Base-by-base conservation (phyloP, 1,140 invertebrate genomes). In the Metopolophium dirhodum region DNA sequence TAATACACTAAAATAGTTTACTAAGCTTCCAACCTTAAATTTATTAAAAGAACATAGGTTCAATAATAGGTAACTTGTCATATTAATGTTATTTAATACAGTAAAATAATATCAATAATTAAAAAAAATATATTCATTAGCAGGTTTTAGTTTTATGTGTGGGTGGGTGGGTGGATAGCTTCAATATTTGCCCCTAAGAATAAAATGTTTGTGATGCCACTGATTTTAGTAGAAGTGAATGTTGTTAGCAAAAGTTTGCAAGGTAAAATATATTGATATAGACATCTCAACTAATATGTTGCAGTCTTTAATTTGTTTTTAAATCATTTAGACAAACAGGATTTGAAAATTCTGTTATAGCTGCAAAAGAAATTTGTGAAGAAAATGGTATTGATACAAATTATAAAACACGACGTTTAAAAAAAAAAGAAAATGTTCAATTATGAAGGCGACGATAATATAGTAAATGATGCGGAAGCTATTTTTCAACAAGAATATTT, bases 351-450 rank as follows among this genome's bases (percentile, higher is more conserved):
- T 49, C 47, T 37, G 7, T 49, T 35, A n/a, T 51, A 37, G 22
- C 30, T 37, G 49, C 87, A 35, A 89, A 54, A 49, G n/a, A 89
- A 54, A 54, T n/a, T 51, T 54, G 20, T 7, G 51, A 51, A 54
- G 51, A 54, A 22, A 54, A 54, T 54, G 7, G 51, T 35, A 89
- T 54, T 49, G 49, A 89, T 20, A 2, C n/a, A 18, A 89, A 23
- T 54, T 89, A 26, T 54, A 89, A 89, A 54, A 51, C 35, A 37
- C 6, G 8, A 54, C 3, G 20, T 54, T 54, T 14, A 49, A 49
- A 49, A 88, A 47, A 49, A 88, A 88, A 88, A 87, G 47, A 89
- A 23, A 89, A 54, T 89, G 49, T 89, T 89, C 49, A 51, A 35
- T 49, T 88, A 51, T 88, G 86, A 88, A 88, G 47, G 1, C n/a